Percentiles rank a stretch among this genome's conserved stretches.
phyloP scores from a whole-genome alignment of 1,140 invertebrate species.

The Muscidifurax raptorellus region DNA sequence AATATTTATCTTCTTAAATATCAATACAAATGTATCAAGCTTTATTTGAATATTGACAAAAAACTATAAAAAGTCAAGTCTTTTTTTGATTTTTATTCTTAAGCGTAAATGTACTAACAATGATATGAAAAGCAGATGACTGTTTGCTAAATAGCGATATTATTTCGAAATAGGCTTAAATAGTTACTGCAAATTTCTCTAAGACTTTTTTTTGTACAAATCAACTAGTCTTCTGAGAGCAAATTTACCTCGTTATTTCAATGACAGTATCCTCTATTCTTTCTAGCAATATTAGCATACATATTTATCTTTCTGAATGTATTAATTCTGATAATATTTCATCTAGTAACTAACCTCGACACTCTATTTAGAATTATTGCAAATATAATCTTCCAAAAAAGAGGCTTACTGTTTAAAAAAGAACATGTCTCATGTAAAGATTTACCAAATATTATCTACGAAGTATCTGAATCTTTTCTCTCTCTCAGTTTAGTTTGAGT shows the following conservation, averaged over 20 bases:
- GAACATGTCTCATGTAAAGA: constrained; percentile 15
- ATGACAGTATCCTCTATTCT: not conserved
- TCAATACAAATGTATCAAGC: not conserved
- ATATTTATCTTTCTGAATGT: not conserved
- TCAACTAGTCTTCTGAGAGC: not conserved
- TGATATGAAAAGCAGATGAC: constrained; percentile 5
- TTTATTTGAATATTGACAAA: not conserved
- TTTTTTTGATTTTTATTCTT: constrained; percentile 38
- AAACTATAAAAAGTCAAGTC: constrained; percentile 1
- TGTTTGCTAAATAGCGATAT: not conserved
- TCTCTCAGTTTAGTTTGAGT: constrained; percentile 1
- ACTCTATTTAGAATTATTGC: not conserved
- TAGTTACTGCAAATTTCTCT: constrained; percentile 14
- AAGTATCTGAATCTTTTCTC: not conserved
- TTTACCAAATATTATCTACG: constrained; percentile 7
- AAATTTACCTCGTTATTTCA: not conserved
- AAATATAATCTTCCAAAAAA: constrained; percentile 3
- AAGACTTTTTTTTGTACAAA: not conserved
- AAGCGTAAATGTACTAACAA: constrained; percentile 5
- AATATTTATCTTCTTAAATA: too few relatives aligned
- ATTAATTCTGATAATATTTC: not conserved
- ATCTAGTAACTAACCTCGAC: not conserved
- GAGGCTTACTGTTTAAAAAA: constrained; percentile 5
- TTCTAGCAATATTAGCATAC: not conserved
- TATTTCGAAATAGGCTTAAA: not conserved